Evolutionary conservation across 2,888 invertebrate species (phyloP), one percentile per base, ranked within the genome.

Genomic region (Epirrhoe tristata): DNA sequence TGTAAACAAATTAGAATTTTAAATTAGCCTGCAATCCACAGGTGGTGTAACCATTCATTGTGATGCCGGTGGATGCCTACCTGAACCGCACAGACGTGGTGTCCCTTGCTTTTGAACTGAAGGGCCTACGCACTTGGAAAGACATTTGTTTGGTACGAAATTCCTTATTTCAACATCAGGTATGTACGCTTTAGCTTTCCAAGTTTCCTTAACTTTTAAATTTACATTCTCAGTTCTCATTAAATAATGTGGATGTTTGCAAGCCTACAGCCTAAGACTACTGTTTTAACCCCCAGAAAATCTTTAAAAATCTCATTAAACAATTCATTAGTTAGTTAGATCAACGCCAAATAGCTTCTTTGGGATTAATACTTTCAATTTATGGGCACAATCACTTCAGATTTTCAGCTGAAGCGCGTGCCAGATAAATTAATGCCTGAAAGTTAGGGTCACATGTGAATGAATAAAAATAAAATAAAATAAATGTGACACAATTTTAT

Each of bases 31-130:
- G 50, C 31, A 55, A 48, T 69, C 60, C 34, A 50, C 81, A 93
- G 93, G 93, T 92, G 91, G 91, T 86, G 93, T 88, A 89, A 91
- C 89, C 89, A 91, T 90, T 93, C 88, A 90, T 89, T 93, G 94
- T 94, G 93, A 94, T 94, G 94, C 93, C 93, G 93, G 91, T 93
- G 93, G 93, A 93, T 94, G 93, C 92, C 89, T 92, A 91, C 92
- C 89, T 88, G 82, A 87, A 91, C 87, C 86, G 90, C 88, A 93
- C 91, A 91, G 93, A 90, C 91, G 93, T 91, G 91, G 93, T 90
- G 93, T 91, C 91, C 89, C 91, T 88, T 90, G 91, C 87, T 91
- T 93, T 91, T 92, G 93, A 91, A 84, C 88, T 91, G 86, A 92
- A 87, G 86, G 93, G 93, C 83, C 89, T 93, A 85, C 91, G 92